These are phyloP conservation scores for Cyanistes caeruleus DNA, from an alignment of 2,113 vertebrate species.

Conservation along the genomic window DNA sequence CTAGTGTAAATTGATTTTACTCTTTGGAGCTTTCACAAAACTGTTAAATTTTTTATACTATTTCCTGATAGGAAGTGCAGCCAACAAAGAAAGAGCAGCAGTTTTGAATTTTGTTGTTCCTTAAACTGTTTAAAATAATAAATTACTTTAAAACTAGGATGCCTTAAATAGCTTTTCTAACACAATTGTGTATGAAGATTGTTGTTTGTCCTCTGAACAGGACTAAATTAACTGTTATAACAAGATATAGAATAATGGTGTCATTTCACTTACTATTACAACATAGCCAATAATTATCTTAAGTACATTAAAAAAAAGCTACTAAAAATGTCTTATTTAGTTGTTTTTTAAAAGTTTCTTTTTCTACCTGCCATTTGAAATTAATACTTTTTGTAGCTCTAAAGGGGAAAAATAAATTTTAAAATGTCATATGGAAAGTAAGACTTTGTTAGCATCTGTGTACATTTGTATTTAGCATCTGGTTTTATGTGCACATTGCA, in stretches of 20 bases:
- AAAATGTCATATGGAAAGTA: neutral
- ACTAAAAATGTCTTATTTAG: neutral
- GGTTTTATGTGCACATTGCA: neutral
- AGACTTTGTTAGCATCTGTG: neutral
- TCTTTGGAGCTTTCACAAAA: neutral
- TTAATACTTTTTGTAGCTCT: neutral
- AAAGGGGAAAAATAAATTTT: neutral
- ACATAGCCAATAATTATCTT: conserved; percentile 1
- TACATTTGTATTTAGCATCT: neutral
- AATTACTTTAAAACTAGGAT: conserved; percentile 11
- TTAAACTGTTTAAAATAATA: conserved; percentile 36
- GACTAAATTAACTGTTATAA: neutral
- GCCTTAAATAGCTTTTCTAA: conserved; percentile 26
- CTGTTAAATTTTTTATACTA: neutral
- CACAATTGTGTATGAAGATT: conserved; percentile 7
- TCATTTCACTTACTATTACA: conserved; percentile 23
- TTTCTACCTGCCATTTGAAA: conserved; percentile 1
- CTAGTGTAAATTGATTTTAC: conserved; percentile 6
- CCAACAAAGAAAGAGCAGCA: neutral
- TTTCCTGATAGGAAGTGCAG: conserved; percentile 16
- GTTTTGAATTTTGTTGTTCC: neutral
- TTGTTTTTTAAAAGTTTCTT: neutral
- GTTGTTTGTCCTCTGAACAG: conserved; percentile 13
- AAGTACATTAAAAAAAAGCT: neutral
- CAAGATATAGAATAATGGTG: neutral